Evolutionary conservation across 2,888 invertebrate species (phyloP).

Genomic region (Morpho helenor): DNA sequence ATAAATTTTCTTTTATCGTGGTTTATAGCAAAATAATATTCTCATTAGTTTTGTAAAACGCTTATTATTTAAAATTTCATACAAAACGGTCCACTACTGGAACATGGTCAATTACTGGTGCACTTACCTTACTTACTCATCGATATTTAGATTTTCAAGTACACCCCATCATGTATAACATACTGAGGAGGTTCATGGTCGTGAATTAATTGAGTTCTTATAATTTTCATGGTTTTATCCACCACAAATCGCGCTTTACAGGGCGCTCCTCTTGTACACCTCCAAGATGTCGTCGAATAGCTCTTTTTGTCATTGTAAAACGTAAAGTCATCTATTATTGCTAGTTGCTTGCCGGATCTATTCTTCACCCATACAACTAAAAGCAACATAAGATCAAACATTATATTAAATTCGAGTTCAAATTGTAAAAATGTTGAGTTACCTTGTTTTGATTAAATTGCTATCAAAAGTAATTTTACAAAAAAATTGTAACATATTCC

Average conservation of each 20-base stretch:
- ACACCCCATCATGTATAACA: conserved; percentile 24
- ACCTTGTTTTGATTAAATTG: too few relatives aligned
- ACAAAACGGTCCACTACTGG: too few relatives aligned
- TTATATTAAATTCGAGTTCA: not conserved
- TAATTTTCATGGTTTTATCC: conserved; percentile 7
- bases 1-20: too few relatives aligned
- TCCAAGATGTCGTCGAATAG: conserved; percentile 9
- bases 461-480: too few relatives aligned
- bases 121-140: not conserved
- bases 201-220: conserved; percentile 16
- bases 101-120: too few relatives aligned
- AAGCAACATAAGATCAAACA: conserved; percentile 9
- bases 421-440: too few relatives aligned
- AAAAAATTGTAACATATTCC: too few relatives aligned
- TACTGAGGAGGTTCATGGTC: conserved; percentile 20
- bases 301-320: conserved; percentile 32
- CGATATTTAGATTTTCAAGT: conserved; percentile 14
- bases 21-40: too few relatives aligned
- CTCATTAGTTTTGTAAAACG: too few relatives aligned
- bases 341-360: conserved; percentile 32
- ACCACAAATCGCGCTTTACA: conserved; percentile 23
- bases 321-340: conserved; percentile 37
- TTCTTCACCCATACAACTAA: conserved; percentile 33
- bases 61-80: too few relatives aligned
- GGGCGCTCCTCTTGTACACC: conserved; percentile 1